phyloP scores from a whole-genome alignment of 30 jellyfish, hydroid and myxozoan species.

The Pseudorhiza aurosa region DNA sequence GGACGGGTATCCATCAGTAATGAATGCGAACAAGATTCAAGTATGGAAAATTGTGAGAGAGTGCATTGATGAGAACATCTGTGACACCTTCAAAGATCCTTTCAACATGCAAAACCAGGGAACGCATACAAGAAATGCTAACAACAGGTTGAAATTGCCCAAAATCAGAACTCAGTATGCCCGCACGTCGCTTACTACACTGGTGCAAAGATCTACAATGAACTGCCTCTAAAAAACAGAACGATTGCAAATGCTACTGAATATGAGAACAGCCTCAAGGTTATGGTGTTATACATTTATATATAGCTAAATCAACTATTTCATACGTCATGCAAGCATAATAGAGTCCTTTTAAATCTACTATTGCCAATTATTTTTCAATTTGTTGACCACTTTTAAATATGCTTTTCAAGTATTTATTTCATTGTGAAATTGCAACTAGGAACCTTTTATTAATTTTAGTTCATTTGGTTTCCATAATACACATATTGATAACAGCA shows the following conservation, averaged over 20 bases:
- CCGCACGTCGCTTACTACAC: slow-evolving; percentile 57
- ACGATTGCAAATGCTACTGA: slow-evolving; percentile 35
- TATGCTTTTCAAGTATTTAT: too few species aligned
- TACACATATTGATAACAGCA: too few species aligned
- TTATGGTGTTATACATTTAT: too few species aligned
- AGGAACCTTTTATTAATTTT: too few species aligned
- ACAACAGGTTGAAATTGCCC: slow-evolving; percentile 41
- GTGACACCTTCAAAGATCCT: slow-evolving; percentile 65
- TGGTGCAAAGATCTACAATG: slow-evolving; percentile 62
- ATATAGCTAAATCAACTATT: too few species aligned
- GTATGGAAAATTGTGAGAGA: slow-evolving; percentile 59
- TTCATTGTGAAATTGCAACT: too few species aligned
- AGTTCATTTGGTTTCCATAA: too few species aligned
- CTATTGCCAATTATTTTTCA: too few species aligned
- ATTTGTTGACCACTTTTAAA: too few species aligned
- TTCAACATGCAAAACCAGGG: slow-evolving; percentile 44
- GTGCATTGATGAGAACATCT: slow-evolving; percentile 59
- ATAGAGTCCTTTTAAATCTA: too few species aligned
- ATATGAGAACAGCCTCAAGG: slow-evolving; percentile 48
- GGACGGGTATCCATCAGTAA: slow-evolving; percentile 35
- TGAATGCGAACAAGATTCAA: slow-evolving; percentile 65
- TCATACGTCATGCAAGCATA: too few species aligned
- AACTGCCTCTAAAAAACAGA: slow-evolving; percentile 61
- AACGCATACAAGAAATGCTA: slow-evolving; percentile 65
- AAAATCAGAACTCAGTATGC: slow-evolving; percentile 50